phyloP scores from a whole-genome alignment of 2,113 vertebrate genomes.

The Rana temporaria region DNA sequence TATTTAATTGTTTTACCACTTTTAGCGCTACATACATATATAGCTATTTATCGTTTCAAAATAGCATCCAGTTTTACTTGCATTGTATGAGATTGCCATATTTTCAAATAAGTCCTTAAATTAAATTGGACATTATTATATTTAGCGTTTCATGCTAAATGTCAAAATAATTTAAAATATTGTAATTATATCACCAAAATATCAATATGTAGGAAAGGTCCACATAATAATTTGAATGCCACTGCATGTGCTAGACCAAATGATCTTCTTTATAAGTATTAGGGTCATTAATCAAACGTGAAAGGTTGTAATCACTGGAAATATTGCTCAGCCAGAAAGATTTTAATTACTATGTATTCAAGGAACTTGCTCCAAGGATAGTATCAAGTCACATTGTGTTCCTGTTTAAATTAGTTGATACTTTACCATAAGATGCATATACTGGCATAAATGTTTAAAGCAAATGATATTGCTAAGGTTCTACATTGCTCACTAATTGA shows the following conservation, averaged over 20 bases:
- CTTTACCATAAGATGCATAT: neutral
- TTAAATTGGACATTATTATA: too few species aligned
- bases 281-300: constrained; percentile 26
- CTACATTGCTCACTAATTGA: too few species aligned
- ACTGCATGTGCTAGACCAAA: neutral
- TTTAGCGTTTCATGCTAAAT: too few species aligned
- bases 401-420: neutral
- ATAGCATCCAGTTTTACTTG: too few species aligned
- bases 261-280: neutral
- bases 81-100: too few species aligned
- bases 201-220: neutral
- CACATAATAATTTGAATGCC: constrained; percentile 1
- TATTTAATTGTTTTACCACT: too few species aligned
- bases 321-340: constrained; percentile 22
- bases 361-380: neutral
- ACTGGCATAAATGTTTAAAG: neutral
- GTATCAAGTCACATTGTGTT: neutral
- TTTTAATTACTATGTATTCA: constrained; percentile 10
- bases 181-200: neutral
- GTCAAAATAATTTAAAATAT: neutral
- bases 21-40: too few species aligned
- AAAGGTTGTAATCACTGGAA: constrained; percentile 24
- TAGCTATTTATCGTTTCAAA: too few species aligned
- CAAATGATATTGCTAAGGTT: too few species aligned
- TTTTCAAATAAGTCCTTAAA: too few species aligned